Evolutionary conservation across 2,797 vertebrate genomes (phyloP), one percentile per base, ranked within the genome.

Genomic region (Melanotaenia parkinsoni): DNA sequence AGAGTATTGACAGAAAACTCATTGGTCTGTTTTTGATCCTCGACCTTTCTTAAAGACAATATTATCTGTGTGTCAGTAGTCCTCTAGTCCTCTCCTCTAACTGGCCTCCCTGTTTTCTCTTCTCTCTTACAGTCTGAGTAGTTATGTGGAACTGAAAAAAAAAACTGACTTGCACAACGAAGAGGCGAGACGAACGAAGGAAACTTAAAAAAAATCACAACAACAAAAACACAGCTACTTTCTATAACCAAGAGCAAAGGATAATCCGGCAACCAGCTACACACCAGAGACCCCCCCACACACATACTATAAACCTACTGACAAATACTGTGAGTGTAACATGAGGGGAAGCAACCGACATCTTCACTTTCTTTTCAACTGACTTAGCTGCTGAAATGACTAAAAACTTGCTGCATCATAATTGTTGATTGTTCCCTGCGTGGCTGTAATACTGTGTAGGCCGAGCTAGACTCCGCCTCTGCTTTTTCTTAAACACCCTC

Each of bases 111-210:
- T 77, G 4, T 73, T 65, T 50, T 5, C 70, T 72, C 51, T 79
- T 53, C 3, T 88, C 58, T 89, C 69, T 91, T 89, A 60, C 82
- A 93, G 92, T 90, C 90, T 0, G 92, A 93, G 82, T 93, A 93
- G 77, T 74, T 72, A 30, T 35, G 63, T 28, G 77, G 67, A 38
- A 45, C 1, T 30, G 58, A 74, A 70, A 24, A 35, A 33, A 40
- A 60, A 59, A 28, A 28, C 72, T 67, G 24, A 74, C 58, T 82
- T 77, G 74, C 71, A 75, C 87, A 82, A 74, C n/a, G 72, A 67
- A 80, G 63, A 65, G 58, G 70, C 67, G 33, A 22, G 4, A 3
- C 45, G 61, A 32, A 18, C 72, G 68, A 70, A 72, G 8, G 70
- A 72, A 83, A 72, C 79, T 79, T 70, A 82, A 56, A 45, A 14